Percentiles rank a stretch among this genome's conserved stretches.
phyloP scores from a whole-genome alignment of 2,888 invertebrate genomes.

The Heteromyza rotundicornis region DNA sequence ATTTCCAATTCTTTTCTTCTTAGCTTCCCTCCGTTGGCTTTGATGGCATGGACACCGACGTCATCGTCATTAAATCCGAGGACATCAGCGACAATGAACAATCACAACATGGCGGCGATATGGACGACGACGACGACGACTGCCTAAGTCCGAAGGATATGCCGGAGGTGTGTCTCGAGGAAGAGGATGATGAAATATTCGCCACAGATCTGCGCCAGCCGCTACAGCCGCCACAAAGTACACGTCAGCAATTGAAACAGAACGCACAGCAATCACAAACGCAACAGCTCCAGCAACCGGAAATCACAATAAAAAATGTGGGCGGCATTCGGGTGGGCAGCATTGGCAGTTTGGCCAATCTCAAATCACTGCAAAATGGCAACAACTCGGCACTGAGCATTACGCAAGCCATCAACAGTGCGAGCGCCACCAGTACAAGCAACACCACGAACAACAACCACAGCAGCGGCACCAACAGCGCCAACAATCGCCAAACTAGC shows the following conservation, averaged over 20 bases:
- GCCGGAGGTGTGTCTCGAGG: slow-evolving; percentile 60
- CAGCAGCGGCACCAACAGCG: slow-evolving; percentile 22
- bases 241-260: slow-evolving; percentile 25
- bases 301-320: slow-evolving; percentile 47
- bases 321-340: slow-evolving; percentile 52
- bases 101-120: slow-evolving; percentile 51
- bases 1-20: no score
- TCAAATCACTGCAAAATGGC: slow-evolving; percentile 48
- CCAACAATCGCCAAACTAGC: slow-evolving; percentile 32
- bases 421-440: slow-evolving; percentile 13
- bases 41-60: slow-evolving; percentile 57
- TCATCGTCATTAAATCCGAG: slow-evolving; percentile 61
- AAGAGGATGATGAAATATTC: slow-evolving; percentile 57
- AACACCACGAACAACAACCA: slow-evolving; percentile 22
- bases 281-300: slow-evolving; percentile 34
- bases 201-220: slow-evolving; percentile 51
- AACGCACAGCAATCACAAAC: slow-evolving; percentile 12
- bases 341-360: slow-evolving; percentile 52
- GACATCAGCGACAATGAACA: slow-evolving; percentile 62
- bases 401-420: slow-evolving; percentile 4
- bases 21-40: slow-evolving; percentile 25
- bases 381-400: slow-evolving; percentile 25
- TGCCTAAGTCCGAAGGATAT: slow-evolving; percentile 58
- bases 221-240: slow-evolving; percentile 27
- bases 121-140: slow-evolving; percentile 52